Percentiles rank a stretch among this genome's conserved stretches.
Evolutionary conservation across 2,888 invertebrate species (phyloP).

Genomic region (Steinernema carpocapsae): DNA sequence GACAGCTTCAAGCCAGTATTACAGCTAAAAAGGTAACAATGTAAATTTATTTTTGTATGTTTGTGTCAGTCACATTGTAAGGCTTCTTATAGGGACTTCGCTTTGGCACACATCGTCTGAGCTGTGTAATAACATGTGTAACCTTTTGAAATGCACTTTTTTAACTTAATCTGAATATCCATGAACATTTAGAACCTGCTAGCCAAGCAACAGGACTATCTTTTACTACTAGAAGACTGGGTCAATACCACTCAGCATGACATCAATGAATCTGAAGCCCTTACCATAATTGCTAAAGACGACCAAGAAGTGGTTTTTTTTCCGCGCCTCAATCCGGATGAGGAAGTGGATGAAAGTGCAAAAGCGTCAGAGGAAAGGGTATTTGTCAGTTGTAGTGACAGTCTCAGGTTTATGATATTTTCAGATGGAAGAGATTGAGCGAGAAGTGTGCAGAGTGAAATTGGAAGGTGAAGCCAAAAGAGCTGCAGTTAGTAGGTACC

Average conservation of each 20-base stretch:
- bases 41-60: too few relatives aligned
- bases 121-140: too few relatives aligned
- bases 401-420: neutral
- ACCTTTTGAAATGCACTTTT: neutral
- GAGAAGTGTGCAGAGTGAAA: neutral
- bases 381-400: neutral
- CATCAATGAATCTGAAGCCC: constrained; percentile 19
- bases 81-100: too few relatives aligned
- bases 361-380: neutral
- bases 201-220: neutral
- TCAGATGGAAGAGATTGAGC: neutral
- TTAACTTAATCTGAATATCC: too few relatives aligned
- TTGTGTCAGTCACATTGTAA: too few relatives aligned
- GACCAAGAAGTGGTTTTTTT: neutral
- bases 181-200: neutral
- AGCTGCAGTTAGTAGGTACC: neutral
- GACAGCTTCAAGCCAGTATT: neutral
- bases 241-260: constrained; percentile 20
- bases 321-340: neutral
- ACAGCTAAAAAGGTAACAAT: neutral
- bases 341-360: neutral
- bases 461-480: neutral
- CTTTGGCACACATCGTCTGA: too few relatives aligned
- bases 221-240: constrained; percentile 18
- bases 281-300: neutral